Conservation (phyloP, 2,888 invertebrate species). For the Heterodera filipjevi region DNA sequence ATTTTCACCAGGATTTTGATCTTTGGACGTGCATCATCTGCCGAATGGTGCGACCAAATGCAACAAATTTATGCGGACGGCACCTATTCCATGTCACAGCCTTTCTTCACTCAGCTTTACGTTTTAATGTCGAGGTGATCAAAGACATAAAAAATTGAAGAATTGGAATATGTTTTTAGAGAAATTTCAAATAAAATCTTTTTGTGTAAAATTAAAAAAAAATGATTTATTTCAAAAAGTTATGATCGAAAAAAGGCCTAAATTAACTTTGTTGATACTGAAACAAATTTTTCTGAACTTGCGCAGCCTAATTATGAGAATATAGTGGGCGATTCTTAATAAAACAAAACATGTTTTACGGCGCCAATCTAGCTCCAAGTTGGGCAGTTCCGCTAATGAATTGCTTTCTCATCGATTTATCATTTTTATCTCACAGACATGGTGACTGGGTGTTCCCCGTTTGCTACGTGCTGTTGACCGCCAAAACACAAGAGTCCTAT, state of each 20-base stretch:
- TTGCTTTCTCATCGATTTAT: neutral
- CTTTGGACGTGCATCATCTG: slow-evolving; percentile 22
- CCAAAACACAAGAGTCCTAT: slow-evolving; percentile 21
- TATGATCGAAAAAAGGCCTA: too few relatives aligned
- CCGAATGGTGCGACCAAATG: slow-evolving; percentile 25
- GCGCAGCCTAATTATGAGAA: too few relatives aligned
- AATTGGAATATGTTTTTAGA: too few relatives aligned
- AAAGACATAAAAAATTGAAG: too few relatives aligned
- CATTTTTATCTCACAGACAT: slow-evolving; percentile 1
- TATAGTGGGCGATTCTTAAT: too few relatives aligned
- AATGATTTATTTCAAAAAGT: too few relatives aligned
- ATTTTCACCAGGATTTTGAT: slow-evolving; percentile 26
- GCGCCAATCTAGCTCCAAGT: too few relatives aligned
- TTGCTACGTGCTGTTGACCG: slow-evolving; percentile 20
- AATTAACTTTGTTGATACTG: too few relatives aligned
- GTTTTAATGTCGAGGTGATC: slow-evolving; percentile 16
- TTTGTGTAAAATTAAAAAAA: neutral
- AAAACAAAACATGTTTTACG: too few relatives aligned
- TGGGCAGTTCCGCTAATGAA: too few relatives aligned
- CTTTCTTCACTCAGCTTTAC: slow-evolving; percentile 23
- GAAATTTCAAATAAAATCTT: too few relatives aligned
- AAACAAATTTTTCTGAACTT: too few relatives aligned
- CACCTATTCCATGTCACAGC: slow-evolving; percentile 21
- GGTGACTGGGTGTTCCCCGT: slow-evolving; percentile 27
- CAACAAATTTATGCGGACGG: slow-evolving; percentile 29